These are phyloP conservation scores for Cantharis rustica DNA, from an alignment of 2,888 invertebrate genomes.

Conservation along the genomic window DNA sequence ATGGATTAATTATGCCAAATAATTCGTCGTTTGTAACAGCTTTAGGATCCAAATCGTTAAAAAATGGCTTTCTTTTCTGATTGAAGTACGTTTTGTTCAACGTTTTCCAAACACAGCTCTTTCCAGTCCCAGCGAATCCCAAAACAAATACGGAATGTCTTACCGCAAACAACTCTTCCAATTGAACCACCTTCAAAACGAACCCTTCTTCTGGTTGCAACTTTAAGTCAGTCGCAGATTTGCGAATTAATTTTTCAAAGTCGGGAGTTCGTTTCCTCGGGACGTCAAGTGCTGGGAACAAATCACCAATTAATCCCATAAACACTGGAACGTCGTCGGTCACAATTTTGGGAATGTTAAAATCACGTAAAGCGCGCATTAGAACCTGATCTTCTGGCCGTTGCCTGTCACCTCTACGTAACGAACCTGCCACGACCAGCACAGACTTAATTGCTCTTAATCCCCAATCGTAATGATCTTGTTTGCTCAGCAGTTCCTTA, in stretches of 20 bases:
- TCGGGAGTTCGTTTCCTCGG: conserved; percentile 85
- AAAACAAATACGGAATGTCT: conserved; percentile 81
- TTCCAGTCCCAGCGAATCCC: conserved; percentile 89
- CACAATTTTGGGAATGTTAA: conserved; percentile 93
- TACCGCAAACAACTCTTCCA: conserved; percentile 91
- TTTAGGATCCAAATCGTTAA: conserved; percentile 92
- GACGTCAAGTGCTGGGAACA: conserved; percentile 91
- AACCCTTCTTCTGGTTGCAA: conserved; percentile 92
- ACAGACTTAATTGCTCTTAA: conserved; percentile 94
- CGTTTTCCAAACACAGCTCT: conserved; percentile 92
- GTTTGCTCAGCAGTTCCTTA: conserved; percentile 87
- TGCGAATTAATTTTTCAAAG: conserved; percentile 79
- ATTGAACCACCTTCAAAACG: conserved; percentile 83
- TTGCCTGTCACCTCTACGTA: conserved; percentile 78
- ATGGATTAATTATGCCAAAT: conserved; percentile 91
- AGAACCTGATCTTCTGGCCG: conserved; percentile 91
- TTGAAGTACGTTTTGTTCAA: conserved; percentile 82
- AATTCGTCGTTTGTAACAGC: conserved; percentile 95
- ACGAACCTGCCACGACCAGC: conserved; percentile 88
- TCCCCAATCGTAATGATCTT: conserved; percentile 98
- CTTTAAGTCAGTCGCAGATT: conserved; percentile 79
- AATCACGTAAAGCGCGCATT: conserved; percentile 92
- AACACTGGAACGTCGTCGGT: conserved; percentile 91
- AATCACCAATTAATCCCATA: conserved; percentile 93
- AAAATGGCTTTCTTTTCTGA: conserved; percentile 80